Evolutionary conservation across 2,113 vertebrate genomes (phyloP), one percentile per base, ranked within the genome.

Genomic region (Haemorhous mexicanus): DNA sequence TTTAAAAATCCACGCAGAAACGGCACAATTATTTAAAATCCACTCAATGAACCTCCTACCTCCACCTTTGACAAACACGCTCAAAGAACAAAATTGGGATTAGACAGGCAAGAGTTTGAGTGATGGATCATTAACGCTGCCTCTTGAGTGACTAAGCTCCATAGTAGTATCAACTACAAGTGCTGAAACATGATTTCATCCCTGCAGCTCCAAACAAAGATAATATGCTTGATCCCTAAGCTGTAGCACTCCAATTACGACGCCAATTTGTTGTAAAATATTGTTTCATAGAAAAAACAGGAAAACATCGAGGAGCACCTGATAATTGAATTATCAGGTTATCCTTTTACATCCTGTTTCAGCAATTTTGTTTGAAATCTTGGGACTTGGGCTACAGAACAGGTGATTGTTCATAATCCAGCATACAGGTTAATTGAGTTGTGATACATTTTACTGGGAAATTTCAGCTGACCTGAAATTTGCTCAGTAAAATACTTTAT

Each of bases 31-130:
- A 44, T 84, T 80, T 33, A 28, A 94, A 89, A 90, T 61, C 80
- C 82, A 68, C 79, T 94, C 90, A 96, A 84, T 91, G 85, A 96
- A 90, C 79, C 83, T 95, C 95, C 93, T 75, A 90, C 92, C 75
- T 92, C 64, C 79, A 90, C 63, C 88, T 94, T 18, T 84, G 93
- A 81, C 90, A 92, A 93, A 90, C 68, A 80, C 0, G 0, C 52
- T 37, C 53, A 63, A 84, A 78, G 95, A 96, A 70, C 68, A 90
- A 64, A 89, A 90, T 5, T 24, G 39, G 82, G 64, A 93, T 94
- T 83, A 67, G 67, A 74, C 24, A 76, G 88, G 49, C 58, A 56
- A 59, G 79, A 56, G 68, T 62, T 92, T 95, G 91, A 95, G 23
- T 85, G 85, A 91, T 78, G 69, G 59, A 67, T 79, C 93, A 76